phyloP scores from a whole-genome alignment of 1,140 invertebrate genomes.

The Cyclina sinensis region DNA sequence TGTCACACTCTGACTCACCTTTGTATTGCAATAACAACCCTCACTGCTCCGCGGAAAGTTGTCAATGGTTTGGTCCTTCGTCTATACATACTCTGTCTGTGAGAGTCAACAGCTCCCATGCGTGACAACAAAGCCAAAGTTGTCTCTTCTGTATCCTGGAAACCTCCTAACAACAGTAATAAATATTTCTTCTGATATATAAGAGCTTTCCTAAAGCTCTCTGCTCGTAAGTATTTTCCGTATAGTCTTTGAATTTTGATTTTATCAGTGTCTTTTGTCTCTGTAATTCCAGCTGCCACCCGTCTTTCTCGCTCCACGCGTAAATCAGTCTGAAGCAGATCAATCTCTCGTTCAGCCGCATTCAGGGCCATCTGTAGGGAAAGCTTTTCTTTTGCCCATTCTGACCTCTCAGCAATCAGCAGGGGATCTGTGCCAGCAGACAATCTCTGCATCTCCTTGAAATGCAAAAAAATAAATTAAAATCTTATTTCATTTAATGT shows the following conservation, averaged over 20 bases:
- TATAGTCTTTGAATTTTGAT: conserved; percentile 91
- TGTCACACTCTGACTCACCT: conserved; percentile 84
- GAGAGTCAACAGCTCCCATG: conserved; percentile 77
- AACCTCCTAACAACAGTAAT: conserved; percentile 90
- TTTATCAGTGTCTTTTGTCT: conserved; percentile 62
- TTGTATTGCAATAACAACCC: conserved; percentile 90
- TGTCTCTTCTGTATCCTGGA: conserved; percentile 88
- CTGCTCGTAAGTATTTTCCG: conserved; percentile 91
- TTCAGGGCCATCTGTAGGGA: conserved; percentile 82
- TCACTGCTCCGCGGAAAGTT: conserved; percentile 89
- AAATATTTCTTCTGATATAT: conserved; percentile 95
- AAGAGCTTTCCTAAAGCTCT: conserved; percentile 94
- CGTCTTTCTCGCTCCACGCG: conserved; percentile 72
- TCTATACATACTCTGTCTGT: conserved; percentile 52
- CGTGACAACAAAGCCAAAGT: conserved; percentile 84
- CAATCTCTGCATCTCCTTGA: conserved; percentile 51
- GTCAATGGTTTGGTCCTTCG: conserved; percentile 71
- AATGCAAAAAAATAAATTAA: background rate
- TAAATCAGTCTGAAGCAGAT: conserved; percentile 78
- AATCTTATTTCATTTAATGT: background rate
- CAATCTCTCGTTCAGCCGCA: conserved; percentile 81
- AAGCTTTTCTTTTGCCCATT: conserved; percentile 84
- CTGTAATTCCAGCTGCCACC: conserved; percentile 64
- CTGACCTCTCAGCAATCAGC: conserved; percentile 77
- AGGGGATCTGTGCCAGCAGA: conserved; percentile 33